A percentile compares a stretch with the other conserved stretches of the same genome.
Evolutionary conservation across 2,797 vertebrate genomes (phyloP).

Genomic region (Ceyx erithaca): DNA sequence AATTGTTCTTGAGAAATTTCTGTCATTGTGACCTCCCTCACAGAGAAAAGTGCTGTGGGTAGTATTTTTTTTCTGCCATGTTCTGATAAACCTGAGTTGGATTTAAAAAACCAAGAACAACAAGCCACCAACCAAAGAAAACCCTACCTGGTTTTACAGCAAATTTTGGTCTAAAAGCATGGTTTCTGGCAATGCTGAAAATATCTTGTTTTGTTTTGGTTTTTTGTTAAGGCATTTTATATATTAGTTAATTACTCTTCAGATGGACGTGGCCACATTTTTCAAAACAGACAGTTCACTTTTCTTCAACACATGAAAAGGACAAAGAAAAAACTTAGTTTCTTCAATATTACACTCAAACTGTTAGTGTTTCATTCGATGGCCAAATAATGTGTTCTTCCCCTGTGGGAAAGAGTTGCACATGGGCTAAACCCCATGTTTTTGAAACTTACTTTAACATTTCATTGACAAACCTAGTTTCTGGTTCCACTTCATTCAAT

Average conservation of each 20-base stretch:
- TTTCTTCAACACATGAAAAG: neutral
- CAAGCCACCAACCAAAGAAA: too few species aligned
- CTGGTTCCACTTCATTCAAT: neutral
- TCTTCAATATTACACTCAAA: neutral
- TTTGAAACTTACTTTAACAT: neutral
- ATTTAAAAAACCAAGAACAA: neutral
- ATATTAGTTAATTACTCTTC: neutral
- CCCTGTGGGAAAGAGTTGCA: neutral
- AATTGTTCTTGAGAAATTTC: conserved; percentile 45
- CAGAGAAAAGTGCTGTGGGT: neutral
- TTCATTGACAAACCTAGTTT: neutral
- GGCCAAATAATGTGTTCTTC: neutral
- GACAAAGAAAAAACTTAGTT: neutral
- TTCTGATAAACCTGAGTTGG: neutral
- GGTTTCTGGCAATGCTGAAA: neutral
- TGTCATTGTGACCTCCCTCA: neutral
- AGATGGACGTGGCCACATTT: neutral
- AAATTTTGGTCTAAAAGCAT: neutral
- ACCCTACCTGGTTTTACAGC: neutral
- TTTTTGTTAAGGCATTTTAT: neutral
- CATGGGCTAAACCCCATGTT: neutral
- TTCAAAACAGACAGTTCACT: neutral
- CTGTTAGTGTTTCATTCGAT: neutral
- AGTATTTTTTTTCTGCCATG: neutral
- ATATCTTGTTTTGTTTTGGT: neutral